Conservation (phyloP, 2,888 invertebrate genomes). For the Trissolcus japonicus region DNA sequence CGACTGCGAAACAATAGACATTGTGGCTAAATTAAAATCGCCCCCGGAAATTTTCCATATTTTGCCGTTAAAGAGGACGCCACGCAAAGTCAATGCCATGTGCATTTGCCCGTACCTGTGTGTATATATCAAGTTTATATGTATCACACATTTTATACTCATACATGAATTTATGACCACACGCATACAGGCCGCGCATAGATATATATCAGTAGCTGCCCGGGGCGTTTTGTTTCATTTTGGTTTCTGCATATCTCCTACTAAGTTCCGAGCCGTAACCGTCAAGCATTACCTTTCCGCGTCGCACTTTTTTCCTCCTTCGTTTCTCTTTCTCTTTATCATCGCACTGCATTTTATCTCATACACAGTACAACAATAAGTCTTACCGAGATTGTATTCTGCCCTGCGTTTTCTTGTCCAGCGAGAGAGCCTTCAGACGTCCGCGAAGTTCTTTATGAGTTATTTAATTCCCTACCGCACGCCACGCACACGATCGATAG, state of each 20-base stretch:
- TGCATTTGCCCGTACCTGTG: slow-evolving; percentile 21
- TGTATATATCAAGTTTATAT: slow-evolving; percentile 11
- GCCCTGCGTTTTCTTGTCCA: slow-evolving; percentile 4
- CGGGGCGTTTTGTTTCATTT: slow-evolving; percentile 74
- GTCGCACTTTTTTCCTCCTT: slow-evolving; percentile 35
- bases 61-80: slow-evolving; percentile 62
- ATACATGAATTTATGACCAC: slow-evolving; percentile 25
- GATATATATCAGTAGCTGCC: slow-evolving; percentile 57
- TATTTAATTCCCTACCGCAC: not conserved
- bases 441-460: not conserved
- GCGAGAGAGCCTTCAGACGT: not conserved
- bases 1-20: slow-evolving; percentile 73
- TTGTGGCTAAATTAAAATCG: slow-evolving; percentile 76
- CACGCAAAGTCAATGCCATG: slow-evolving; percentile 39
- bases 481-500: not conserved
- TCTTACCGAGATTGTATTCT: slow-evolving; percentile 54
- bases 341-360: slow-evolving; percentile 53
- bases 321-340: slow-evolving; percentile 42
- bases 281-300: slow-evolving; percentile 48
- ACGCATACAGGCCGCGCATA: slow-evolving; percentile 6
- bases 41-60: slow-evolving; percentile 75
- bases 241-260: slow-evolving; percentile 64
- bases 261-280: slow-evolving; percentile 55
- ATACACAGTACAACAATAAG: slow-evolving; percentile 44
- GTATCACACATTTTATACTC: slow-evolving; percentile 23